A percentile compares a stretch with the other conserved stretches of the same genome.
Conservation (phyloP, 2,888 invertebrate genomes). For the Acrobeloides nanus region DNA sequence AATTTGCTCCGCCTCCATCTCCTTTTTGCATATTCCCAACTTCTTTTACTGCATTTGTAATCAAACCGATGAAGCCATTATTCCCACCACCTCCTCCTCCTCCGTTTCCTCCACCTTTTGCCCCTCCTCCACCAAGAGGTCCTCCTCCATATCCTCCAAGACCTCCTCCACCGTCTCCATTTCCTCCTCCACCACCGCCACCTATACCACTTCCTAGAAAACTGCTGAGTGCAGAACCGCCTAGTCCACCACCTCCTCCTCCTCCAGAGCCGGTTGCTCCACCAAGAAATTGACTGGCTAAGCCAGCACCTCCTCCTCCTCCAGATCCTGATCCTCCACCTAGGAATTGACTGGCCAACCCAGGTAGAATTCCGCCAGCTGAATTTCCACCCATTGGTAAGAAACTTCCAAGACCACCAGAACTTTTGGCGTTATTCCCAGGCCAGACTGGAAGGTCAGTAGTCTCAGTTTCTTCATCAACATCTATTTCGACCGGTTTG, state of each 20-base stretch:
- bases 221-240: slow-evolving; percentile 10
- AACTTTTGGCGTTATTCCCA: too few relatives aligned
- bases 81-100: slow-evolving; percentile 13
- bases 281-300: slow-evolving; percentile 4
- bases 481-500: too few relatives aligned
- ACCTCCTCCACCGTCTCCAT: slow-evolving; percentile 15
- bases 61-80: slow-evolving; percentile 24
- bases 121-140: slow-evolving; percentile 4
- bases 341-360: too few relatives aligned
- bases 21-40: slow-evolving; percentile 10
- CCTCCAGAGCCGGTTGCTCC: slow-evolving; percentile 7
- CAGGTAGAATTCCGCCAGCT: too few relatives aligned
- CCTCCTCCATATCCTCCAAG: slow-evolving; percentile 2
- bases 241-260: slow-evolving; percentile 12
- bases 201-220: slow-evolving; percentile 13
- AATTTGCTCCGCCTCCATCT: slow-evolving; percentile 9
- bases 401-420: too few relatives aligned
- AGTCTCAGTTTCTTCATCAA: too few relatives aligned
- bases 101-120: slow-evolving; percentile 5
- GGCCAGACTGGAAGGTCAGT: too few relatives aligned
- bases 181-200: slow-evolving; percentile 13
- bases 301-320: slow-evolving; percentile 9
- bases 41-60: slow-evolving; percentile 23
- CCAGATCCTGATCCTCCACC: too few relatives aligned
- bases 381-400: too few relatives aligned